Evolutionary conservation across 2,113 vertebrate genomes (phyloP), one percentile per base, ranked within the genome.

Genomic region (Notothenia coriiceps): DNA sequence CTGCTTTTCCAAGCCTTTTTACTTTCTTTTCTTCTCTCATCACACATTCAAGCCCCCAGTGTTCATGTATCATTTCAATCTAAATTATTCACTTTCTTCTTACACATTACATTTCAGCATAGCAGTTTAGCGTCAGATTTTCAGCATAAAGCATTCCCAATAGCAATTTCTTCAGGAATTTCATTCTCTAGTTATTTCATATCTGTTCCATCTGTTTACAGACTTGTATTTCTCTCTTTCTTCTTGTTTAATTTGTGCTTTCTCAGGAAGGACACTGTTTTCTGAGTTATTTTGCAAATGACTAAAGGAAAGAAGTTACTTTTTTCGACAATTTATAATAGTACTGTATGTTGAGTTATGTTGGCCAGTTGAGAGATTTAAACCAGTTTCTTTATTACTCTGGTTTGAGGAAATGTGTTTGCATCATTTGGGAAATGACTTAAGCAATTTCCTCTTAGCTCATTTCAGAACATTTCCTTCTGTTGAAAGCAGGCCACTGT

Each of bases 401-500:
- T 50, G 14, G 47, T 59, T 29, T 43, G 17, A 52, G 13, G 3
- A 52, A 66, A 13, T 69, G 2, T 18, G 35, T 47, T 4, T 54
- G n/a, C 5, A 2, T 18, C 2, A 25, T 10, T 22, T 49, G 2
- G 3, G 47, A 44, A 60, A 61, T 55, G 0, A 2, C 8, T 77
- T 6, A 0, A 0, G 1, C 22, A 85, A 68, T 57, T 15, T 60
- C 73, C 69, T 64, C 10, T 2, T 1, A 3, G 57, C 50, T 69
- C 8, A 35, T 43, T 51, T 55, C 33, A 46, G 3, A 69, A 29
- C 61, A 71, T 14, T 18, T 52, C 14, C 56, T 54, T 54, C 44
- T 79, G 52, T 71, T 55, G 79, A 79, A 73, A 80, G 6, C 15
- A 15, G 14, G 12, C 6, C n/a, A 79, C 7, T 15, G 35, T 50